Evolutionary conservation across 2,797 vertebrate genomes (phyloP).

Genomic region (Cryptoprocta ferox): DNA sequence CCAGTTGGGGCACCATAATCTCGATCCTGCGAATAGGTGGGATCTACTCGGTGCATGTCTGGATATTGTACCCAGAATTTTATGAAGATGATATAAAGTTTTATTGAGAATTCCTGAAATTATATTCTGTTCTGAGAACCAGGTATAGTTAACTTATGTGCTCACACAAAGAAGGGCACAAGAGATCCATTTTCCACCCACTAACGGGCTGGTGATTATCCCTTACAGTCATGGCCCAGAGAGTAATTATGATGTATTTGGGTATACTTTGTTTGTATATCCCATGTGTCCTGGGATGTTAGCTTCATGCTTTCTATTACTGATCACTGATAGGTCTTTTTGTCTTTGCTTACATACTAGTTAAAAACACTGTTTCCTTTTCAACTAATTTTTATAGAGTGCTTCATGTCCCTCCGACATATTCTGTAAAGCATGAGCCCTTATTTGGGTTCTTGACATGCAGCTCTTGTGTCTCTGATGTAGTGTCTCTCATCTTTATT

Average conservation of each 20-base stretch:
- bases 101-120: neutral
- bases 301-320: too few species aligned
- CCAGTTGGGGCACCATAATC: too few species aligned
- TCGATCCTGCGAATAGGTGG: neutral
- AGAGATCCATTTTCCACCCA: neutral
- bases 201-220: neutral
- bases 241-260: neutral
- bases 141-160: neutral
- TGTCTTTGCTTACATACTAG: neutral
- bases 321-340: neutral
- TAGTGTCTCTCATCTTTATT: neutral
- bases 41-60: neutral
- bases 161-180: neutral
- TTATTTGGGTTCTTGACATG: neutral
- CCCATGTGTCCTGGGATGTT: too few species aligned
- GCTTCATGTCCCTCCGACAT: neutral
- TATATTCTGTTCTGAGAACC: neutral
- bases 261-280: neutral
- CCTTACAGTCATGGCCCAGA: rapidly evolving
- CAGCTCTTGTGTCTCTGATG: neutral
- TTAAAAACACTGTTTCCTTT: slow-evolving; percentile 16
- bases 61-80: neutral
- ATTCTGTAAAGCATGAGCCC: neutral
- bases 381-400: neutral
- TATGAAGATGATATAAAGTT: neutral